These are phyloP conservation scores for Blastobasis adustella DNA, from an alignment of 2,888 invertebrate genomes.

Conservation along the genomic window DNA sequence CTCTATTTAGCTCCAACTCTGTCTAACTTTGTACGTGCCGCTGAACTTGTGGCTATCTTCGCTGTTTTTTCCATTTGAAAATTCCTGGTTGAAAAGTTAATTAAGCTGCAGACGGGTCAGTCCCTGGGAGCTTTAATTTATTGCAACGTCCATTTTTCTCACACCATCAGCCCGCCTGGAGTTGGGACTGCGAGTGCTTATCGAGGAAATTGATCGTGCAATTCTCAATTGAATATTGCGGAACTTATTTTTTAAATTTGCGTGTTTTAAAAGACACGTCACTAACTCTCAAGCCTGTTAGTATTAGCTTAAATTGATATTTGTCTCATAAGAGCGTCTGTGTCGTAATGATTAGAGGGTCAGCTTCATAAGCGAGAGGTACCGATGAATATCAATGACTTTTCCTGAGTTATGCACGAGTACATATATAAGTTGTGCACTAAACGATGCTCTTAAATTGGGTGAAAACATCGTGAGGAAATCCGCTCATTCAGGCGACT, in stretches of 20 bases:
- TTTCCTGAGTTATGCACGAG: too few species aligned
- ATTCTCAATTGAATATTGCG: neutral
- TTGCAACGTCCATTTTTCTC: conserved; percentile 53
- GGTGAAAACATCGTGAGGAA: too few species aligned
- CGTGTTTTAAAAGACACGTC: neutral
- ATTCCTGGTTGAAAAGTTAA: conserved; percentile 63
- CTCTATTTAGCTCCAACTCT: conserved; percentile 17
- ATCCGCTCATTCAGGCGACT: too few species aligned
- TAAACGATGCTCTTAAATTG: too few species aligned
- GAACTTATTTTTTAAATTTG: neutral
- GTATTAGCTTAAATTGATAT: too few species aligned
- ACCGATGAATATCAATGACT: too few species aligned
- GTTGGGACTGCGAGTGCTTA: conserved; percentile 9
- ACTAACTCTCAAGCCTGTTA: too few species aligned
- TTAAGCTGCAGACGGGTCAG: conserved; percentile 59
- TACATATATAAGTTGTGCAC: too few species aligned
- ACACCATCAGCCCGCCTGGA: conserved; percentile 27
- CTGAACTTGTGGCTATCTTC: conserved; percentile 36
- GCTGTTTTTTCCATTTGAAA: conserved; percentile 39
- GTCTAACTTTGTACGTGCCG: conserved; percentile 32
- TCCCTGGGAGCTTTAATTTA: conserved; percentile 63
- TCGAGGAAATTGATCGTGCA: conserved; percentile 4
- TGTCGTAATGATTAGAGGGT: too few species aligned
- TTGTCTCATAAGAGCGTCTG: too few species aligned
- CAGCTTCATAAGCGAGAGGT: too few species aligned